Conservation (phyloP, 2,797 vertebrate species). For the Anabacerthia variegaticeps region DNA sequence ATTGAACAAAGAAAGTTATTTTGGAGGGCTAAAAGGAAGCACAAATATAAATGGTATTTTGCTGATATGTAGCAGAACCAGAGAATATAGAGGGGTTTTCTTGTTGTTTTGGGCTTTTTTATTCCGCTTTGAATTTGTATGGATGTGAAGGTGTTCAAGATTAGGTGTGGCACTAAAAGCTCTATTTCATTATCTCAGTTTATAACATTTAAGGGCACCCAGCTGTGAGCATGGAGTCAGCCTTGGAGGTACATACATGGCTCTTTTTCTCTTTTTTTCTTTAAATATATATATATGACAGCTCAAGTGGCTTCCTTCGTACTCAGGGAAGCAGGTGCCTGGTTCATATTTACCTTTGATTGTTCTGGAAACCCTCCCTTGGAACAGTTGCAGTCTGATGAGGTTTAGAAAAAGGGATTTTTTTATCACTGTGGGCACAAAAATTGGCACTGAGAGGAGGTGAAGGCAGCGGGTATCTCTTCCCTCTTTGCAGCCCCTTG, state of each 20-base stretch:
- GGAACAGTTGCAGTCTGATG: neutral
- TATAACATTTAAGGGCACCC: neutral
- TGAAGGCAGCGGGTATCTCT: neutral
- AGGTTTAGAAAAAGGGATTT: neutral
- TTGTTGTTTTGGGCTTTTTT: neutral
- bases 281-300: neutral
- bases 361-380: neutral
- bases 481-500: neutral
- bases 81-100: neutral
- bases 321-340: neutral
- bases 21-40: neutral
- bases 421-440: neutral
- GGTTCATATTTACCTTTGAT: neutral
- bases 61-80: neutral
- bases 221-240: neutral
- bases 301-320: neutral
- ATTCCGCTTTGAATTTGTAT: neutral
- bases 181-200: neutral
- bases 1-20: neutral
- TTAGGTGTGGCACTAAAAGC: neutral
- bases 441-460: neutral
- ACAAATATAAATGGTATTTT: neutral
- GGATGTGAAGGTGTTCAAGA: neutral
- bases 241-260: neutral
- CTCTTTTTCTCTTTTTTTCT: neutral